phyloP scores from a whole-genome alignment of 2,113 vertebrate species.

The Danionella cerebrum region DNA sequence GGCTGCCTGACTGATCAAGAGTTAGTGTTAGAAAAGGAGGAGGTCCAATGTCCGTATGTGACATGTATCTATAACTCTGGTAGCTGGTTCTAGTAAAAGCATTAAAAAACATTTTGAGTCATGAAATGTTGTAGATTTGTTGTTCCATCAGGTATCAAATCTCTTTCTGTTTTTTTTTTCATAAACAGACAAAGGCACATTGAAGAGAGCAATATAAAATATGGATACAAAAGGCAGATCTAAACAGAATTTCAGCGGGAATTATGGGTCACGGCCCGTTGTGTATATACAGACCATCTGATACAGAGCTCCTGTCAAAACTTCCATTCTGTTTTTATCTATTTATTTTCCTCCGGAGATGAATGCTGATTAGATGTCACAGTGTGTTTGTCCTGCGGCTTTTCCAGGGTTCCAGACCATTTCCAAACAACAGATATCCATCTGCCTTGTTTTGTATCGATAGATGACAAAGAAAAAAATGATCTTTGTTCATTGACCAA shows the following conservation, averaged over 20 bases:
- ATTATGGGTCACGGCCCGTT: background rate
- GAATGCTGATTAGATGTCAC: background rate
- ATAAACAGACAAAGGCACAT: background rate
- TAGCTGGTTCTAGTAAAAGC: too few species aligned
- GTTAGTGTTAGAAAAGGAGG: too few species aligned
- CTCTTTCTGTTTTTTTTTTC: background rate
- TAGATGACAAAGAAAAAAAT: background rate
- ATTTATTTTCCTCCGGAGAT: background rate
- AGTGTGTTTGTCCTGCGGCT: background rate
- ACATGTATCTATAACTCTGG: too few species aligned
- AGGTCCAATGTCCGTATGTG: too few species aligned
- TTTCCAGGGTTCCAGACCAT: background rate
- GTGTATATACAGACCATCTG: background rate
- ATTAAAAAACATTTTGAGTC: too few species aligned
- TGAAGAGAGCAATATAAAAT: background rate
- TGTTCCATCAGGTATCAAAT: too few species aligned
- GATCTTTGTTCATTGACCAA: constrained; percentile 10
- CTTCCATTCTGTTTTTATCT: too few species aligned
- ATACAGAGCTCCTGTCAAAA: too few species aligned
- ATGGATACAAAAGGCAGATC: background rate
- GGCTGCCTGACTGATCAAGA: too few species aligned
- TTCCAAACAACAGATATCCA: background rate
- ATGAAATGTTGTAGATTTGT: too few species aligned
- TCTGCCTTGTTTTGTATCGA: background rate
- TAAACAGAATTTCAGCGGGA: background rate